Conservation (phyloP, 2,113 vertebrate species). For the Cyanoliseus patagonus region DNA sequence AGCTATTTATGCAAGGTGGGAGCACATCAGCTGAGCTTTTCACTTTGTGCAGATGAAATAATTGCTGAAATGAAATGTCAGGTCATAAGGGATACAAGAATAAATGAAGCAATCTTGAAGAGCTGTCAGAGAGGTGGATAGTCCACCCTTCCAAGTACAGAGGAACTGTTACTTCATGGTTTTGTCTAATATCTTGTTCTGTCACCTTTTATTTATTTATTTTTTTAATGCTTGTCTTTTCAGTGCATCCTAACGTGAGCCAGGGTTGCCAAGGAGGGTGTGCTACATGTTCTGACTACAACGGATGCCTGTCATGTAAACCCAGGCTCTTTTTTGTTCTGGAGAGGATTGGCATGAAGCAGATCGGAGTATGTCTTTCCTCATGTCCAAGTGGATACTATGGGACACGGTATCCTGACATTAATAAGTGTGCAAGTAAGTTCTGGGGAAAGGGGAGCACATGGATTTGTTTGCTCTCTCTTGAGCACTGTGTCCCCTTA, state of each 20-base stretch:
- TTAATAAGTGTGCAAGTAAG: conserved; percentile 98
- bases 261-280: conserved; percentile 95
- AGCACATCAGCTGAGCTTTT: background rate
- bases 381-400: conserved; percentile 96
- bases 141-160: background rate
- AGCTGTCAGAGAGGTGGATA: background rate
- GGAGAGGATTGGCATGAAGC: conserved; percentile 97
- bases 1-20: background rate
- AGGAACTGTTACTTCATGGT: background rate
- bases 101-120: background rate
- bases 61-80: background rate
- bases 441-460: background rate
- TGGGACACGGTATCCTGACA: conserved; percentile 92
- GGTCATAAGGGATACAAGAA: background rate
- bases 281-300: conserved; percentile 96
- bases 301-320: conserved; percentile 97
- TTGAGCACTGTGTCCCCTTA: background rate
- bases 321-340: conserved; percentile 96
- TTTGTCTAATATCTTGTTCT: conserved; percentile 19
- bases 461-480: background rate
- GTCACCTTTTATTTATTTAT: background rate
- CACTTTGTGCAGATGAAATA: background rate
- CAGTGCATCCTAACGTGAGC: conserved; percentile 89
- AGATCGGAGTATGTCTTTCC: conserved; percentile 94
- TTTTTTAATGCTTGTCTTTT: conserved; percentile 37